Percentiles rank a stretch among this genome's conserved stretches.
phyloP scores from a whole-genome alignment of 2,113 vertebrate genomes.

The Ammodramus savannarum region DNA sequence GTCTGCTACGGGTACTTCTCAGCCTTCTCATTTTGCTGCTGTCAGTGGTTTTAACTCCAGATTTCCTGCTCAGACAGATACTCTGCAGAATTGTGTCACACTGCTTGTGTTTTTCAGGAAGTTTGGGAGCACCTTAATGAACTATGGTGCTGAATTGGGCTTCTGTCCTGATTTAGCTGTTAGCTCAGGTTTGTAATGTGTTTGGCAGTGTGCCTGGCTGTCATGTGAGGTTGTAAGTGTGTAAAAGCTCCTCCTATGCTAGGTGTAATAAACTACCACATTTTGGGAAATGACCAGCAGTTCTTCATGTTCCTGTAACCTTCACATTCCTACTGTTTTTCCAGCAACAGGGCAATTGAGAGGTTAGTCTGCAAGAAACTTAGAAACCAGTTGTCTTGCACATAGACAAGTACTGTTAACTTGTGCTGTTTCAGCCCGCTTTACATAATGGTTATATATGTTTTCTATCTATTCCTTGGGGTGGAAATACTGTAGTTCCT shows the following conservation, averaged over 20 bases:
- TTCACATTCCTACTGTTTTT: background rate
- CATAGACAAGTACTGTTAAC: background rate
- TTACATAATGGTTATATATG: background rate
- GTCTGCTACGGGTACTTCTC: background rate
- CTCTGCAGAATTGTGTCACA: background rate
- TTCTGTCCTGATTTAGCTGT: background rate
- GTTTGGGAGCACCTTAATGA: background rate
- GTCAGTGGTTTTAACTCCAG: background rate
- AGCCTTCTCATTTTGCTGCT: background rate
- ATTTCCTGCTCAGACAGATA: background rate
- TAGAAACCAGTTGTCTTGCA: background rate
- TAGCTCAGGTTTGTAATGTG: background rate
- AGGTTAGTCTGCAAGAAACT: background rate
- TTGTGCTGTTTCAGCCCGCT: background rate
- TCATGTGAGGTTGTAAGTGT: background rate
- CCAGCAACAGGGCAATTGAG: background rate
- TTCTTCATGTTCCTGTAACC: background rate
- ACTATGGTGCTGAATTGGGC: background rate
- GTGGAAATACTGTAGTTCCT: background rate
- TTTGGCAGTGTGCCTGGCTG: background rate
- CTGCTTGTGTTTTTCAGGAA: background rate
- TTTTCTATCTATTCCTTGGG: background rate
- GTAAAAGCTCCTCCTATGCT: background rate
- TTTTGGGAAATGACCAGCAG: background rate
- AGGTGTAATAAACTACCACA: background rate